Conservation (phyloP, 2,113 vertebrate genomes). For the Hylia prasina region DNA sequence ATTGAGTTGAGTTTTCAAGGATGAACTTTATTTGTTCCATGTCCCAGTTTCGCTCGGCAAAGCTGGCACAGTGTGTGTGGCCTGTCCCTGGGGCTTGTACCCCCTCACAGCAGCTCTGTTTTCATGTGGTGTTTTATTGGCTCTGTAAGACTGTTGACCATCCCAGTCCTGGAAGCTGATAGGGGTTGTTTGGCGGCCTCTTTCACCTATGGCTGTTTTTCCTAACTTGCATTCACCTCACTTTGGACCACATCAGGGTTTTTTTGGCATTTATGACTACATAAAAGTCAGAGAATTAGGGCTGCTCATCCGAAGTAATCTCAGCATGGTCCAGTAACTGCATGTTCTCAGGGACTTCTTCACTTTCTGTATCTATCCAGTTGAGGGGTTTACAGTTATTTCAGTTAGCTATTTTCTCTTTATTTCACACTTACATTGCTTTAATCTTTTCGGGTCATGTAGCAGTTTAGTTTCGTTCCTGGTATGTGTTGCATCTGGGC, state of each 20-base stretch:
- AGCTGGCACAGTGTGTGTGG: background rate
- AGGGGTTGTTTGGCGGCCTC: background rate
- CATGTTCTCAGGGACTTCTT: background rate
- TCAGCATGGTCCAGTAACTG: background rate
- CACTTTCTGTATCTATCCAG: background rate
- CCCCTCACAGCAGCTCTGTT: background rate
- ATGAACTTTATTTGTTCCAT: accelerated
- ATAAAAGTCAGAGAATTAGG: constrained; percentile 40
- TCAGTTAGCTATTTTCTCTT: constrained; percentile 35
- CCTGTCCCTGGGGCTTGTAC: background rate
- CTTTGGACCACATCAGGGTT: background rate
- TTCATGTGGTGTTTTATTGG: background rate
- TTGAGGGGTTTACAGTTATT: constrained; percentile 32
- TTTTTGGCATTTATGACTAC: constrained; percentile 10
- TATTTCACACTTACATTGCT: constrained; percentile 47
- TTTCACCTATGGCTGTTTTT: background rate
- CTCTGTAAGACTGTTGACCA: background rate
- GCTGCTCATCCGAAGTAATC: background rate
- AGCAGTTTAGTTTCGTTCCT: constrained; percentile 22
- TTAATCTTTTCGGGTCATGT: constrained; percentile 19
- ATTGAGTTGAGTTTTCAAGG: background rate
- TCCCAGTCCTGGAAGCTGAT: background rate
- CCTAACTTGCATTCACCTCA: background rate
- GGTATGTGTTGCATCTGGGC: background rate
- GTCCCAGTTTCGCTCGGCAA: background rate